Conservation (phyloP, 2,797 vertebrate species). For the Pantherophis vulpinus region DNA sequence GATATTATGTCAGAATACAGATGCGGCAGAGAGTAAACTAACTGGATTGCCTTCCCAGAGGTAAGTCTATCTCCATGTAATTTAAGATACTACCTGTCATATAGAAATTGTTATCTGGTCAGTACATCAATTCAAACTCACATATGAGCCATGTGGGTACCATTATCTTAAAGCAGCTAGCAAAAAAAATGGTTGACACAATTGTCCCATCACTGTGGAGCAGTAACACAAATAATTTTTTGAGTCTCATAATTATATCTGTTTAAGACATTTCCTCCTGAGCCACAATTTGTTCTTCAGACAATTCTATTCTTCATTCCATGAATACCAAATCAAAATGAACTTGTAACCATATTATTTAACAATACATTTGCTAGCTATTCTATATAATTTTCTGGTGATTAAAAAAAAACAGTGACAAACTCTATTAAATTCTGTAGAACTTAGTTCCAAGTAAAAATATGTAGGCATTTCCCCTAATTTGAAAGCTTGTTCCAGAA, state of each 20-base stretch:
- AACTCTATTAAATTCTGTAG: neutral
- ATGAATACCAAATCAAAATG: conserved; percentile 13
- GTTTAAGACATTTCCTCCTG: conserved; percentile 24
- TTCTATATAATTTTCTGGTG: conserved; percentile 5
- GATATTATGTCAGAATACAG: neutral
- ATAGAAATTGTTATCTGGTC: conserved; percentile 5
- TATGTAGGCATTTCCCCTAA: neutral
- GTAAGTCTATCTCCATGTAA: conserved; percentile 53
- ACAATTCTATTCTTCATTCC: conserved; percentile 25
- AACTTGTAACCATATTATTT: conserved; percentile 15
- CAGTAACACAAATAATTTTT: conserved; percentile 45
- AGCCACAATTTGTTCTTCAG: neutral
- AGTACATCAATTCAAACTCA: conserved; percentile 29
- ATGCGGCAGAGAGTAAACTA: conserved; percentile 15
- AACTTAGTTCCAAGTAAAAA: neutral
- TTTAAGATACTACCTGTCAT: conserved; percentile 26
- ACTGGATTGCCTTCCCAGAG: conserved; percentile 37
- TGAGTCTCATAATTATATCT: neutral
- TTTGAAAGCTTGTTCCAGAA: conserved; percentile 69
- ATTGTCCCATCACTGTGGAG: conserved; percentile 8
- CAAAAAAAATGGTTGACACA: conserved; percentile 7
- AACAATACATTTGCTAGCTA: conserved; percentile 13
- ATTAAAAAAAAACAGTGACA: neutral
- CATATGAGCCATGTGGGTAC: conserved; percentile 23
- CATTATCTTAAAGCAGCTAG: conserved; percentile 45